Evolutionary conservation across 2,888 invertebrate genomes (phyloP).

Genomic region (Pherbina coryleti): DNA sequence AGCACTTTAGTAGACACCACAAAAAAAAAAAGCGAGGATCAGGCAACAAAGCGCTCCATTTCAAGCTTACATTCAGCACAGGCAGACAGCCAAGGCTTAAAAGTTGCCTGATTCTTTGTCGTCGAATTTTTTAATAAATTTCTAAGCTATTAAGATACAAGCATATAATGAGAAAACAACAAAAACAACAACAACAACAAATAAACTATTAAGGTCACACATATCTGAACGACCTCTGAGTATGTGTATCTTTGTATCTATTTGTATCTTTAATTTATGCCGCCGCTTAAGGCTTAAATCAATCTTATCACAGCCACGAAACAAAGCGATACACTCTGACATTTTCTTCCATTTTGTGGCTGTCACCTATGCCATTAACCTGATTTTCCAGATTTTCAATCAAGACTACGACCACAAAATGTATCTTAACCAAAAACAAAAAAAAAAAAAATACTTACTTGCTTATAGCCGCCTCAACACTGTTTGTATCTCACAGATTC

Average conservation of each 20-base stretch:
- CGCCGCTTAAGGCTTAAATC: conserved; percentile 54
- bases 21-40: neutral
- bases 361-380: conserved; percentile 65
- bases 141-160: neutral
- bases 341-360: conserved; percentile 48
- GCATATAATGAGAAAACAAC: neutral
- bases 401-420: conserved; percentile 54
- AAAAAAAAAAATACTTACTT: neutral
- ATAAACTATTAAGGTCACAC: neutral
- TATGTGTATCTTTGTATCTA: neutral
- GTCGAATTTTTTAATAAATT: neutral
- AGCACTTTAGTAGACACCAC: neutral
- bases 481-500: conserved; percentile 19
- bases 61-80: neutral
- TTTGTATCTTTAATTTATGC: conserved; percentile 24
- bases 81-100: neutral
- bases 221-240: neutral
- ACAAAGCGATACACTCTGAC: conserved; percentile 17
- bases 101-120: neutral
- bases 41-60: neutral
- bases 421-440: conserved; percentile 19
- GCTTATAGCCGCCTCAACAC: neutral
- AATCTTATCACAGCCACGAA: conserved; percentile 58
- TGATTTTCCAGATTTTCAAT: conserved; percentile 66
- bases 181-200: neutral